Percentiles rank a stretch among this genome's conserved stretches.
Evolutionary conservation across 2,113 vertebrate species (phyloP).

Genomic region (Stegostoma tigrinum): DNA sequence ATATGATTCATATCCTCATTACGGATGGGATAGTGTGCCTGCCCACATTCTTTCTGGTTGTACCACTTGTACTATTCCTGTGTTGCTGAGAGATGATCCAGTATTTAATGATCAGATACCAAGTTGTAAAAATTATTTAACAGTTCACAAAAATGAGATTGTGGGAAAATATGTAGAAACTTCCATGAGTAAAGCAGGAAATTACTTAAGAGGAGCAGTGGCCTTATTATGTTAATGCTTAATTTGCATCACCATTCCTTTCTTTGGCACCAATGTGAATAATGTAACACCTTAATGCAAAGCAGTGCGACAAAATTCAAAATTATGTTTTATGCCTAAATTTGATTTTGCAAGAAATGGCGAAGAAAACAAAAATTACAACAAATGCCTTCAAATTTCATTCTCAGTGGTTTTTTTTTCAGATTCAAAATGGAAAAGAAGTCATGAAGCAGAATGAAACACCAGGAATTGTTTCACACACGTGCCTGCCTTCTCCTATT

Average conservation of each 20-base stretch:
- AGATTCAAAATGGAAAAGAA: not conserved
- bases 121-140: conserved; percentile 1
- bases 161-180: not conserved
- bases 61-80: not conserved
- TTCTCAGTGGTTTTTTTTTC: not conserved
- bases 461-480: conserved; percentile 1
- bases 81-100: not conserved
- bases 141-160: conserved; percentile 21
- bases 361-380: not conserved
- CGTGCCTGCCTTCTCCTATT: conserved; percentile 28
- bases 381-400: not conserved
- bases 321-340: no score
- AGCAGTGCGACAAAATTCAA: not conserved
- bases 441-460: not conserved
- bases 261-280: not conserved
- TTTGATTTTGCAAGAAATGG: not conserved
- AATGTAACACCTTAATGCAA: not conserved
- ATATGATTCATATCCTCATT: not conserved
- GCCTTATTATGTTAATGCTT: not conserved
- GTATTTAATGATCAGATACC: not conserved
- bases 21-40: not conserved
- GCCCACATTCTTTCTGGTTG: not conserved
- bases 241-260: not conserved
- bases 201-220: conserved; percentile 6
- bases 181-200: not conserved